Conservation (phyloP, 1,140 invertebrate species). For the Archivesica marissinica region DNA sequence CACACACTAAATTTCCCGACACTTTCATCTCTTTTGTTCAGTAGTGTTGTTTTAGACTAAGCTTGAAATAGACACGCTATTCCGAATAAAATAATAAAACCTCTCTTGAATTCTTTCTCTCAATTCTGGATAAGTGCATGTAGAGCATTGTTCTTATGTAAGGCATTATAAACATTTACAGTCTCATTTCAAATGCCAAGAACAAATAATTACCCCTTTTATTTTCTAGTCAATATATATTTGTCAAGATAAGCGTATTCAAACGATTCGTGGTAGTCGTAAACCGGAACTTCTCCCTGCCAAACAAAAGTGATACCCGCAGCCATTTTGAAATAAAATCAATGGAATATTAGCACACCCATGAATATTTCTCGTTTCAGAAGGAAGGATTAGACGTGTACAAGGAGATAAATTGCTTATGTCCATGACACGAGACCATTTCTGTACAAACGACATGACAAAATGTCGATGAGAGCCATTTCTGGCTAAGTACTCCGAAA, state of each 20-base stretch:
- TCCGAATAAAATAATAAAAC: no score
- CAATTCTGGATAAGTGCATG: no score
- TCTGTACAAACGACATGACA: conserved; percentile 1
- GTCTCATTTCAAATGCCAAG: conserved; percentile 16
- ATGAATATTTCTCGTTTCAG: conserved; percentile 32
- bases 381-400: conserved; percentile 47
- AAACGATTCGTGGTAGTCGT: conserved; percentile 21
- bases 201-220: conserved; percentile 22
- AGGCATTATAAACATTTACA: not conserved
- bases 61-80: no score
- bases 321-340: conserved; percentile 13
- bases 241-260: conserved; percentile 39
- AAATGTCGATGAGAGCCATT: conserved; percentile 29
- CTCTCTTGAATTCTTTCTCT: no score
- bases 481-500: conserved; percentile 17
- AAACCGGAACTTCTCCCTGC: conserved; percentile 33
- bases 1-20: no score
- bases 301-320: conserved; percentile 42
- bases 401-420: conserved; percentile 44
- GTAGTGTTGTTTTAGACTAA: no score
- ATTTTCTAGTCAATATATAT: conserved; percentile 32
- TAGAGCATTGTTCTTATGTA: not conserved
- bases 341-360: conserved; percentile 10
- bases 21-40: no score
- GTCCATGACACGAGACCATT: conserved; percentile 42